A percentile compares a stretch with the other conserved stretches of the same genome.
Evolutionary conservation across 2,888 invertebrate species (phyloP).

Genomic region (Melanchra persicariae): DNA sequence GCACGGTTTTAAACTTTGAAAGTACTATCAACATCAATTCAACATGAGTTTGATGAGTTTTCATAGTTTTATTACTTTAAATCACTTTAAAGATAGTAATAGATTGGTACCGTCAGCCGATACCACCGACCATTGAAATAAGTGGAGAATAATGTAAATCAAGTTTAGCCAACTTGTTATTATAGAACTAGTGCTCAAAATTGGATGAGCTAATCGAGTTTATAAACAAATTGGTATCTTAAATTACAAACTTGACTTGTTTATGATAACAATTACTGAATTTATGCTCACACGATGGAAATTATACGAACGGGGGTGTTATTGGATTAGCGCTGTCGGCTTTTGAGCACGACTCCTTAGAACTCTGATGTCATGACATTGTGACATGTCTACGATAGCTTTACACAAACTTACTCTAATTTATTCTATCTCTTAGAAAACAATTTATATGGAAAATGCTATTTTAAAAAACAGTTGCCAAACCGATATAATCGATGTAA

Average conservation of each 20-base stretch:
- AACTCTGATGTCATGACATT: slow-evolving; percentile 13
- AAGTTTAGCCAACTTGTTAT: slow-evolving; percentile 33
- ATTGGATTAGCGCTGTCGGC: slow-evolving; percentile 44
- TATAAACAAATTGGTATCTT: slow-evolving; percentile 42
- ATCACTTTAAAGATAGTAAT: slow-evolving; percentile 35
- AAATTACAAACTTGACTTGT: slow-evolving; percentile 47
- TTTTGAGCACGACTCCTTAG: slow-evolving; percentile 19
- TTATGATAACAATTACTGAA: slow-evolving; percentile 41
- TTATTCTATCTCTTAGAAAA: not conserved
- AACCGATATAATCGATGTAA: too few species aligned
- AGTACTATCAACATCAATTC: slow-evolving; percentile 69
- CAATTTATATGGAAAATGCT: not conserved
- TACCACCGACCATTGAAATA: slow-evolving; percentile 12
- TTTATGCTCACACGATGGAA: slow-evolving; percentile 36
- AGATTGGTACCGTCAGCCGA: slow-evolving; percentile 18
- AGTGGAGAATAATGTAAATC: slow-evolving; percentile 33
- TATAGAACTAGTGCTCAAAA: slow-evolving; percentile 26
- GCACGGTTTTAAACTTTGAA: slow-evolving; percentile 62
- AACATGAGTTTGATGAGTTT: slow-evolving; percentile 63
- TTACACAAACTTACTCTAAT: slow-evolving; percentile 9
- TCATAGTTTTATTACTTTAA: slow-evolving; percentile 48
- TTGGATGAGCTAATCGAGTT: slow-evolving; percentile 41
- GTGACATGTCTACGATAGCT: slow-evolving; percentile 23
- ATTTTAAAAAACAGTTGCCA: not conserved
- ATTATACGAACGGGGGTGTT: slow-evolving; percentile 26